Conservation (phyloP, 2,113 vertebrate species). For the Bambusicola thoracicus region DNA sequence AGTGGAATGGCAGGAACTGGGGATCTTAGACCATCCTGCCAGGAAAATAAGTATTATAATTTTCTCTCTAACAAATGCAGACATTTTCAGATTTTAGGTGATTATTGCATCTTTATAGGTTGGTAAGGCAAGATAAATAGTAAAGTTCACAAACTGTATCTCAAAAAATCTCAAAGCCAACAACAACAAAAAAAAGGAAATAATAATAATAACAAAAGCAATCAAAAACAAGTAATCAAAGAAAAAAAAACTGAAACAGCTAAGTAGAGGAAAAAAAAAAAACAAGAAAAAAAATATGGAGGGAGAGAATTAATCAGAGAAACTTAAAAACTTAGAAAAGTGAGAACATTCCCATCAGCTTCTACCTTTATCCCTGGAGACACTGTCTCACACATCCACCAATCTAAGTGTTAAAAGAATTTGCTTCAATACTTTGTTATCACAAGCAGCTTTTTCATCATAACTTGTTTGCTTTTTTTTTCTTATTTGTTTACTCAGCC, state of each 20-base stretch:
- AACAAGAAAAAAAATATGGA: background rate
- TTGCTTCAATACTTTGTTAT: constrained; percentile 30
- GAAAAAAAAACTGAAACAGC: background rate
- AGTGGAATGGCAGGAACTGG: background rate
- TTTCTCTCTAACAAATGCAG: background rate
- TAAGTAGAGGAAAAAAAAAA: background rate
- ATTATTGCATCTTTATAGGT: background rate
- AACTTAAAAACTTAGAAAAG: background rate
- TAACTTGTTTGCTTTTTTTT: constrained; percentile 24
- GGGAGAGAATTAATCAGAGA: background rate
- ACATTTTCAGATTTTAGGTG: background rate
- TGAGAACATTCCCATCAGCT: constrained; percentile 16
- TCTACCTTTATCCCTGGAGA: constrained; percentile 8
- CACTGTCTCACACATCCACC: background rate
- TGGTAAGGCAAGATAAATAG: background rate
- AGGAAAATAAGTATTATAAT: background rate
- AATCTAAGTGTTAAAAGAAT: constrained; percentile 43
- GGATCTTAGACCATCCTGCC: background rate
- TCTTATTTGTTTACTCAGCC: constrained; percentile 64
- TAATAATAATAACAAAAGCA: background rate
- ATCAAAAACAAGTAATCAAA: background rate
- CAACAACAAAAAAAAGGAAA: background rate
- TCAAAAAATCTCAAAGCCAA: background rate
- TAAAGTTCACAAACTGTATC: background rate
- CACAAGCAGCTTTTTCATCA: constrained; percentile 44